Percentiles rank a stretch among this genome's conserved stretches.
phyloP scores from a whole-genome alignment of 2,113 vertebrate species.

The Progne subis region DNA sequence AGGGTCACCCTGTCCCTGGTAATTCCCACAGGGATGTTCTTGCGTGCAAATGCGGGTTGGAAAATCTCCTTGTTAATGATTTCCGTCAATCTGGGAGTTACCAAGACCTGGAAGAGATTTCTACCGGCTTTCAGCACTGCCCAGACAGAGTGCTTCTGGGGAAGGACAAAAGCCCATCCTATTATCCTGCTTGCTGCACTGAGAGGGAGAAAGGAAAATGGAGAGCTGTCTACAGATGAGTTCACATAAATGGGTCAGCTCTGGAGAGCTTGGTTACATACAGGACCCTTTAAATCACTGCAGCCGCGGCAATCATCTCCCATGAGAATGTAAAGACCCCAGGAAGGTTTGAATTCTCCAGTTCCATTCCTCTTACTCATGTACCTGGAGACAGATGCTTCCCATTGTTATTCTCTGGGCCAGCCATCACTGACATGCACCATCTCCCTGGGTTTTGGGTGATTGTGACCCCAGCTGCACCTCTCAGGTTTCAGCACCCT shows the following conservation, averaged over 20 bases:
- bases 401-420: not conserved
- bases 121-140: not conserved
- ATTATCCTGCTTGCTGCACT: not conserved
- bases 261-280: not conserved
- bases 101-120: not conserved
- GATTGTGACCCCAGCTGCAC: not conserved
- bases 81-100: not conserved
- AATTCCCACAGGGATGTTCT: not conserved
- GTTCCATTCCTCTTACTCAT: not conserved
- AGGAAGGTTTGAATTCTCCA: not conserved
- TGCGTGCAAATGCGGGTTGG: rapidly evolving
- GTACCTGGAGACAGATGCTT: not conserved
- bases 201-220: not conserved
- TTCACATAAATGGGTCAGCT: not conserved
- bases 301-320: not conserved
- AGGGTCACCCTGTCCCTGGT: not conserved
- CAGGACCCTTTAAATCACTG: not conserved
- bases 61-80: not conserved
- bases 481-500: not conserved
- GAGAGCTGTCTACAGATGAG: not conserved
- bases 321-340: rapidly evolving
- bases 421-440: not conserved
- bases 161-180: not conserved
- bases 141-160: not conserved
- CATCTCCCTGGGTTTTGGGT: not conserved